Percentiles rank a stretch among this genome's conserved stretches.
phyloP scores from a whole-genome alignment of 2,888 invertebrate species.

The Tipula unca region DNA sequence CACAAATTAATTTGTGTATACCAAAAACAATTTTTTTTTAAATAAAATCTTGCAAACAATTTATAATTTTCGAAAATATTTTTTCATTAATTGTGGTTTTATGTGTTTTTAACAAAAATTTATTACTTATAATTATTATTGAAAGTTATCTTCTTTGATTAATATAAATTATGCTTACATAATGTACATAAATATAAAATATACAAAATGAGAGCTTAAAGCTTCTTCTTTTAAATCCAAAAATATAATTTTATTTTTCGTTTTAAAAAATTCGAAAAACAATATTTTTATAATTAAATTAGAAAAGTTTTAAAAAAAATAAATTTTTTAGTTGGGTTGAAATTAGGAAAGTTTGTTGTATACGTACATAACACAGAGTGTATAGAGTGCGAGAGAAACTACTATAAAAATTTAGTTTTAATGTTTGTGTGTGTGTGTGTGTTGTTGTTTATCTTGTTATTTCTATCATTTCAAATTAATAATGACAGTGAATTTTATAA shows the following conservation, averaged over 20 bases:
- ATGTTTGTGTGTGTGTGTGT: too few species aligned
- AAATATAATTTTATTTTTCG: not conserved
- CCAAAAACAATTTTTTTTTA: too few species aligned
- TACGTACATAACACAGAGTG: not conserved
- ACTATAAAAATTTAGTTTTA: not conserved
- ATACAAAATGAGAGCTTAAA: not conserved
- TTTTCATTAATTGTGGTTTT: conserved; percentile 4
- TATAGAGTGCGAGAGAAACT: not conserved
- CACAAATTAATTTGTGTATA: too few species aligned
- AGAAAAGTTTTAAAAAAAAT: not conserved
- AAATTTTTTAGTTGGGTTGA: not conserved
- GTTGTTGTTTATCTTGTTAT: not conserved
- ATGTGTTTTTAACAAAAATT: not conserved
- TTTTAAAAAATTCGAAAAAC: not conserved
- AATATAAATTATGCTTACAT: not conserved
- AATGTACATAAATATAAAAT: not conserved
- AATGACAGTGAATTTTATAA: conserved; percentile 3
- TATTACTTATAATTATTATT: not conserved
- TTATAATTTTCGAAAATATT: not conserved
- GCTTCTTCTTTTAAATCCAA: too few species aligned
- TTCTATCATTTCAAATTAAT: conserved; percentile 8
- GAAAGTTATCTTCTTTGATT: not conserved
- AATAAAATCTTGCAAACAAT: too few species aligned
- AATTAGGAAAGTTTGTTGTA: not conserved
- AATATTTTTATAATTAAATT: conserved; percentile 9